Base-by-base conservation (phyloP, 2,888 invertebrate species). In the Drosophila kambysellisi region DNA sequence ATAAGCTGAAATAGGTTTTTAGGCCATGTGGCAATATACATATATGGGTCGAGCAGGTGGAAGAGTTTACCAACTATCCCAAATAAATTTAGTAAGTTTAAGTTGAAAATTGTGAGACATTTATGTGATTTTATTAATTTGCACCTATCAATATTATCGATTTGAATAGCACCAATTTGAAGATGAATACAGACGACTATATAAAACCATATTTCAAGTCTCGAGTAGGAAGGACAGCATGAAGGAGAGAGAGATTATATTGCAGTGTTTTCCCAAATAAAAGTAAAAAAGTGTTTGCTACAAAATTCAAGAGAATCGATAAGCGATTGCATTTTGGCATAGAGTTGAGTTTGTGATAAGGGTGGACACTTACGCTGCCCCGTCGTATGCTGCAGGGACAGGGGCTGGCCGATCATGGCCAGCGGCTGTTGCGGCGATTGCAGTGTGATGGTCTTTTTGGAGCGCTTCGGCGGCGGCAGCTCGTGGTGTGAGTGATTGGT, bases 401-500 rank as follows among this genome's bases (percentile, higher is more conserved):
- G 83, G 56, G 93, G 93, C 74, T 92, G 92, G 25, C 92, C 92
- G 52, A 93, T 92, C 92, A 93, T 93, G 53, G 93, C 89, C 72
- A 92, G 76, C 63, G 93, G 91, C 80, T 92, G 92, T 68, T 92
- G 92, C 43, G 90, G 91, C 80, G 92, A 82, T 68, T 92, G 92
- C 61, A 90, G 70, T 43, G 92, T 85, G 72, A 83, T 81, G 52
- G 91, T 85, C 81, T 93, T 93, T 79, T 93, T 93, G 63, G 93
- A 93, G 58, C 93, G 92, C 78, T 93, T 93, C 61, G 93, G 93
- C 67, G 93, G 93, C 83, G 93, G 93, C 83, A 93, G 80, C 82
- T 93, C 93, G 76, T 92, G 92, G 79, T 93, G 93, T 67, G 93
- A 92, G 88, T 93, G 93, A 81, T 92, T 92, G 76, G 92, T 92